Percentiles rank a stretch among this genome's conserved stretches.
phyloP scores from a whole-genome alignment of 2,113 vertebrate genomes.

The Loxodonta africana region DNA sequence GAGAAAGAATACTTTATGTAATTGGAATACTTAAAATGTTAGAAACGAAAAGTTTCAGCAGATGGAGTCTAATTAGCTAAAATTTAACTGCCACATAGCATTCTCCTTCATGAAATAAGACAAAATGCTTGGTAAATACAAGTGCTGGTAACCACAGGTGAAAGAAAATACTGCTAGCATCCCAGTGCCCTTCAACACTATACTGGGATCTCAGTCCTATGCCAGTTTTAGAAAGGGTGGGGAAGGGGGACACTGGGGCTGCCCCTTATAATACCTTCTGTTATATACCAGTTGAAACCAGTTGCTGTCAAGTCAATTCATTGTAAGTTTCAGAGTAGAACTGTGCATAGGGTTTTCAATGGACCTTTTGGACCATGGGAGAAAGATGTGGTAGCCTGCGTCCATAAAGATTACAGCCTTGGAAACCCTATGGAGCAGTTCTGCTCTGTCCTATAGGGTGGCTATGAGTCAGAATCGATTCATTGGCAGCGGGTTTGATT shows the following conservation, averaged over 20 bases:
- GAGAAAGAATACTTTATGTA: neutral
- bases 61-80: slow-evolving; percentile 17
- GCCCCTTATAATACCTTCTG: neutral
- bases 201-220: neutral
- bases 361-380: neutral
- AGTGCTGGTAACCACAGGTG: neutral
- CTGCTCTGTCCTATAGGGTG: too few relatives aligned
- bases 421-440: too few relatives aligned
- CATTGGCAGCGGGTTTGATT: too few relatives aligned
- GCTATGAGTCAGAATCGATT: too few relatives aligned
- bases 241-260: neutral
- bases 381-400: too few relatives aligned
- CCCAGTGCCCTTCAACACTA: neutral
- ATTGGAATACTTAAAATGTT: slow-evolving; percentile 22
- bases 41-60: neutral
- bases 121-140: slow-evolving; percentile 33
- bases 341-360: neutral
- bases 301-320: neutral
- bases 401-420: too few relatives aligned
- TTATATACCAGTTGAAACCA: neutral
- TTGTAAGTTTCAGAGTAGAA: neutral
- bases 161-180: neutral
- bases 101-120: neutral
- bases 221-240: neutral
- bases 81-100: neutral